phyloP scores from a whole-genome alignment of 2,797 vertebrate species.

The Pseudopleuronectes americanus region DNA sequence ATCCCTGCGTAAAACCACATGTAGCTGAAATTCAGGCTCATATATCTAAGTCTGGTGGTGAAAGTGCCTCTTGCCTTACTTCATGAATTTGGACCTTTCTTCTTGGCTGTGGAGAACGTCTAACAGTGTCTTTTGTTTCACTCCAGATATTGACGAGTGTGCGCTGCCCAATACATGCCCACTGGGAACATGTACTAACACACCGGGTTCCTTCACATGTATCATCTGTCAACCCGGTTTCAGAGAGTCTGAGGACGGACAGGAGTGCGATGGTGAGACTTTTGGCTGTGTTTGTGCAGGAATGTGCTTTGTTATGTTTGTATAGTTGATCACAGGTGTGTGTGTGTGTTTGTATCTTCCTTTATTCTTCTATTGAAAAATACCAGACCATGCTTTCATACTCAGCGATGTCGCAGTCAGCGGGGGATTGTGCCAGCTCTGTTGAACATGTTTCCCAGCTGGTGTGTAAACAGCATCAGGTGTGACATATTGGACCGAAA shows the following conservation, averaged over 20 bases:
- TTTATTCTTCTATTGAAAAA: conserved; percentile 21
- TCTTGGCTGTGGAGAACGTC: conserved; percentile 27
- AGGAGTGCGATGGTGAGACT: conserved; percentile 75
- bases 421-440: conserved; percentile 24
- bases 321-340: conserved; percentile 41
- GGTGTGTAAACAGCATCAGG: conserved; percentile 78
- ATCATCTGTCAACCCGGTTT: conserved; percentile 83
- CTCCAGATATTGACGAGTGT: conserved; percentile 83
- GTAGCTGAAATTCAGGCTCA: conserved; percentile 16
- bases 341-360: neutral
- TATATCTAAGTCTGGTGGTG: neutral
- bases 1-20: neutral
- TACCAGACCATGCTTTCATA: conserved; percentile 26
- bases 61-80: conserved; percentile 13
- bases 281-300: conserved; percentile 29
- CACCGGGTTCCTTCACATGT: conserved; percentile 87
- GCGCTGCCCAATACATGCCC: conserved; percentile 79
- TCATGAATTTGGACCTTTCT: conserved; percentile 3
- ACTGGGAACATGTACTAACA: conserved; percentile 87
- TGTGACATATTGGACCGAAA: conserved; percentile 77
- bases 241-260: conserved; percentile 81
- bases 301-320: conserved; percentile 37
- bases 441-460: conserved; percentile 70
- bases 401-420: conserved; percentile 9
- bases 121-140: conserved; percentile 40